phyloP scores from a whole-genome alignment of 2,797 vertebrate species.

The Leucoraja ocellata region DNA sequence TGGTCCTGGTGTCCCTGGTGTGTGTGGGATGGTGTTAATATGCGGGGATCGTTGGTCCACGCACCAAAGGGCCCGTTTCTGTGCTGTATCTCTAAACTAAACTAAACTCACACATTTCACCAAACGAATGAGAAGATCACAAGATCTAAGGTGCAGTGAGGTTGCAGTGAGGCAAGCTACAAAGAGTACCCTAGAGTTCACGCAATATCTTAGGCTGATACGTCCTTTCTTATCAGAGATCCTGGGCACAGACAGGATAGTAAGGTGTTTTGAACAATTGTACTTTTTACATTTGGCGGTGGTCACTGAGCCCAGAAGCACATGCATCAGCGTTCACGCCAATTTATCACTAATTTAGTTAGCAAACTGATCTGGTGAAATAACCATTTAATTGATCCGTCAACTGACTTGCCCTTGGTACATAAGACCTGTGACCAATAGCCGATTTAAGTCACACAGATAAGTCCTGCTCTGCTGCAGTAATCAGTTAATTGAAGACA shows the following conservation, averaged over 20 bases:
- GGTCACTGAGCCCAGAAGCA: background rate
- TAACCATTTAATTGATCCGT: background rate
- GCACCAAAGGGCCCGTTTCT: no score
- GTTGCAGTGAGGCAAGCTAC: background rate
- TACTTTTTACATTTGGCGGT: background rate
- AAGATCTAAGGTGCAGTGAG: no score
- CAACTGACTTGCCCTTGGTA: background rate
- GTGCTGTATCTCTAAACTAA: no score
- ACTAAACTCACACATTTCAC: background rate
- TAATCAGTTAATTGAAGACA: conserved; percentile 33
- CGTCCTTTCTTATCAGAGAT: background rate
- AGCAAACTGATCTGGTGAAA: background rate
- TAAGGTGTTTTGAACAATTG: background rate
- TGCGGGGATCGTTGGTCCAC: no score
- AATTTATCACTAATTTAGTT: background rate
- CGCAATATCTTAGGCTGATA: background rate
- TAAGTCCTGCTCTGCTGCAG: background rate
- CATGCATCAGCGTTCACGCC: background rate
- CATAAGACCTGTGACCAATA: background rate
- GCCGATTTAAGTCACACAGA: background rate
- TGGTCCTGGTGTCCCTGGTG: no score
- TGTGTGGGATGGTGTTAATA: no score
- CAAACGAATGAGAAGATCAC: background rate
- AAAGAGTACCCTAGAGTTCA: background rate
- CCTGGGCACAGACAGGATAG: background rate